Evolutionary conservation across 2,797 vertebrate genomes (phyloP).

Genomic region (Sparidentex hasta): DNA sequence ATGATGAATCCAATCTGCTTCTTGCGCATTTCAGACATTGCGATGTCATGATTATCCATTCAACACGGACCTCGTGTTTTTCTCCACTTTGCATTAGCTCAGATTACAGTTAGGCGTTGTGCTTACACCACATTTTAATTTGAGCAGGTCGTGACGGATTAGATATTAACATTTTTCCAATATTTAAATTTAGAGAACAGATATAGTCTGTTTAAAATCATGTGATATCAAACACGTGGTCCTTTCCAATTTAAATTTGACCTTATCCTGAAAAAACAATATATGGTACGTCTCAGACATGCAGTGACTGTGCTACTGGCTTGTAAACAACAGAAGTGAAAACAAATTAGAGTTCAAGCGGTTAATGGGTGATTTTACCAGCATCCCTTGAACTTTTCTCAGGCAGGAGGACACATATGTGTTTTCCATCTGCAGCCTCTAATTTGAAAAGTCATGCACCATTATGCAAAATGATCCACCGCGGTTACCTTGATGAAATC

Average conservation of each 20-base stretch:
- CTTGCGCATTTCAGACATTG: too few species aligned
- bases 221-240: too few species aligned
- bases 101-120: not conserved
- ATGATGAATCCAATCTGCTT: too few species aligned
- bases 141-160: too few species aligned
- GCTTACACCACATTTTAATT: too few species aligned
- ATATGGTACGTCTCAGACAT: not conserved
- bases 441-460: slow-evolving; percentile 49
- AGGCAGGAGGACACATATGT: slow-evolving; percentile 27
- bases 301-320: too few species aligned
- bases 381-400: slow-evolving; percentile 1
- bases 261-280: not conserved
- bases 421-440: slow-evolving; percentile 44
- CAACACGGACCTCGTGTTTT: not conserved
- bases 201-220: not conserved
- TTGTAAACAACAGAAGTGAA: not conserved
- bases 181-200: too few species aligned
- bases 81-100: not conserved
- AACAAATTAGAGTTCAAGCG: not conserved
- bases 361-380: slow-evolving; percentile 4
- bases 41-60: not conserved
- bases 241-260: not conserved
- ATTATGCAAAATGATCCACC: slow-evolving; percentile 45
- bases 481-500: slow-evolving; percentile 46
- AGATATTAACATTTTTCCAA: too few species aligned